Evolutionary conservation across 2,888 invertebrate species (phyloP), one percentile per base, ranked within the genome.

Genomic region (Hipparchia semele): DNA sequence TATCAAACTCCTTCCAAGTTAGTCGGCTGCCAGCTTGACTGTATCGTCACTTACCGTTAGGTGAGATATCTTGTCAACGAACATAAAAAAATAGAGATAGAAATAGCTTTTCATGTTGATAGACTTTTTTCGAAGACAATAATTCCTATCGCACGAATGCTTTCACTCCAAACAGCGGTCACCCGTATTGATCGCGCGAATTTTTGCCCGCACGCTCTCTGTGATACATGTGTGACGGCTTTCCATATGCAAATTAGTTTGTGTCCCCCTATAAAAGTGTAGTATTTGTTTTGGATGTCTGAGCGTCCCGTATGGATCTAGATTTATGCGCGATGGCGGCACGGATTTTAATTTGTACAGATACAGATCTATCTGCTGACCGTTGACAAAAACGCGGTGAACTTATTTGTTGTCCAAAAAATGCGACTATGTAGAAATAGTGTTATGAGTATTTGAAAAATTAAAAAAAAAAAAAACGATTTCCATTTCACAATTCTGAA

Each of bases 161-260:
- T 60, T 67, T 60, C 61, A 68, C 65, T 51, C 49, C 59, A 70
- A 71, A 53, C 69, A 75, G 61, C 73, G 73, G 75, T 74, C 73
- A 75, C 51, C 70, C 64, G 74, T 80, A 83, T 83, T 77, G 83
- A 83, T 83, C 83, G 80, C 62, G 74, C 74, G 75, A 76, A 79
- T 81, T 83, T 83, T 81, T 80, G 78, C 80, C 78, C 78, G 75
- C 78, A 77, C 76, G 75, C 77, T 75, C 78, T 73, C 77, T 82
- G 73, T 71, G 88, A 86, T 88, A 90, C 88, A 89, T 90, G 88
- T 90, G 88, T 84, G 87, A 83, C 86, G 83, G 81, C 87, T 89
- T 89, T 88, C 89, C 91, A 87, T 91, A 93, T 92, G 93, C 90
- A 93, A 93, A 93, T 92, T 83, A 88, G 84, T 86, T 81, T 81